Evolutionary conservation across 2,113 vertebrate species (phyloP).

Genomic region (Rutilus rutilus): DNA sequence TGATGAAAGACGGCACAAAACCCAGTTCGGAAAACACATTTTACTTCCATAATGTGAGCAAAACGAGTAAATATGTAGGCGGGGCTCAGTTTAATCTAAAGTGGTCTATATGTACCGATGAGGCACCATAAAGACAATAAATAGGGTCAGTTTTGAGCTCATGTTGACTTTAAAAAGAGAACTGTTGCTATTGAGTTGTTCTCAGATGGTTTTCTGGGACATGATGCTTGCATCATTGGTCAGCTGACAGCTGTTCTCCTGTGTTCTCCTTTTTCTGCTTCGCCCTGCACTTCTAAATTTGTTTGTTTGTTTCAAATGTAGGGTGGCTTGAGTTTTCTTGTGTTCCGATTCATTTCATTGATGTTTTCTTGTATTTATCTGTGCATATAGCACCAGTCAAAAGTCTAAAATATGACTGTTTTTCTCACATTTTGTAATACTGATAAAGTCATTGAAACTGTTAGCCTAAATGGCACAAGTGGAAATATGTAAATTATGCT

Average conservation of each 20-base stretch:
- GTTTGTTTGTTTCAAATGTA: conserved; percentile 20
- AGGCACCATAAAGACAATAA: background rate
- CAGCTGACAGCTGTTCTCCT: conserved; percentile 64
- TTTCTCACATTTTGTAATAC: background rate
- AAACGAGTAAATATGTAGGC: background rate
- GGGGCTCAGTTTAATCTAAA: background rate
- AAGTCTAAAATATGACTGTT: background rate
- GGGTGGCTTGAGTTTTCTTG: background rate
- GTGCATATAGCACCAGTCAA: background rate
- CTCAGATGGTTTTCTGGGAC: conserved; percentile 68
- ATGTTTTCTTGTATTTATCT: background rate
- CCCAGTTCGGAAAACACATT: conserved; percentile 52
- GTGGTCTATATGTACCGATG: background rate
- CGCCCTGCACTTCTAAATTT: conserved; percentile 1
- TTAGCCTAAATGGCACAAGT: background rate
- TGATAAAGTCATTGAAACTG: background rate
- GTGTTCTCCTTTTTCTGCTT: conserved; percentile 3
- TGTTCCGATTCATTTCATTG: background rate
- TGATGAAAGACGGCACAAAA: conserved; percentile 87
- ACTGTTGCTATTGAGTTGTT: conserved; percentile 47
- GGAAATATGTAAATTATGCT: no score
- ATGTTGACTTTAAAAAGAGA: background rate
- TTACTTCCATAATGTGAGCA: background rate
- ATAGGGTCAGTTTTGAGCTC: background rate
- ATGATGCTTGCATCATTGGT: conserved; percentile 67